Percentiles rank a stretch among this genome's conserved stretches.
These are phyloP conservation scores for Lucifuga dentata DNA, from an alignment of 2,113 vertebrate genomes.

Conservation along the genomic window DNA sequence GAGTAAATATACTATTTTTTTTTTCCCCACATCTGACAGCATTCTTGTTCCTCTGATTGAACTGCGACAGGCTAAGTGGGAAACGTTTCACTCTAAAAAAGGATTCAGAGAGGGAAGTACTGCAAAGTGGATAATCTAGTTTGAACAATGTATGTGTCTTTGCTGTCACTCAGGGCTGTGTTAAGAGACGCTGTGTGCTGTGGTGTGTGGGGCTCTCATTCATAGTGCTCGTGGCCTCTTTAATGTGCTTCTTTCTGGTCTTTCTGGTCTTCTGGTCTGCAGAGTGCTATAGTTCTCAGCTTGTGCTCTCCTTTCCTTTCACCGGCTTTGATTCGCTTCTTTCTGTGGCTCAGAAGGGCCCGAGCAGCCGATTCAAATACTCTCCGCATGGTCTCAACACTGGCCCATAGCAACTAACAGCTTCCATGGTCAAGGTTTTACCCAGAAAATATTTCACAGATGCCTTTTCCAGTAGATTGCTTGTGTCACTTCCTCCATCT, in stretches of 20 bases:
- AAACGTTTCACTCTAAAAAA: neutral
- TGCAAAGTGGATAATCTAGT: slow-evolving; percentile 39
- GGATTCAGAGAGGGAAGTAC: neutral
- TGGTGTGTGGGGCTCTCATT: slow-evolving; percentile 49
- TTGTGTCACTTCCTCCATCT: slow-evolving; percentile 61
- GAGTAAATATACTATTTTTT: too few relatives aligned
- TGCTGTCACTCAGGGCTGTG: slow-evolving; percentile 46
- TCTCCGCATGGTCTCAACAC: slow-evolving; percentile 35
- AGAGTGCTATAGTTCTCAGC: slow-evolving; percentile 40
- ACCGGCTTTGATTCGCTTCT: slow-evolving; percentile 52
- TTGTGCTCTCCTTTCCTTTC: slow-evolving; percentile 50
- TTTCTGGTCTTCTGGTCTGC: slow-evolving; percentile 30
- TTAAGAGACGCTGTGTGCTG: slow-evolving; percentile 47
- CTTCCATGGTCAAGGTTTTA: slow-evolving; percentile 59
- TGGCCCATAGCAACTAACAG: slow-evolving; percentile 46
- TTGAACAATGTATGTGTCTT: slow-evolving; percentile 38
- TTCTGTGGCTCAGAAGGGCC: slow-evolving; percentile 39
- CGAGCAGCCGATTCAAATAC: slow-evolving; percentile 46
- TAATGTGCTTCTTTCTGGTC: slow-evolving; percentile 55
- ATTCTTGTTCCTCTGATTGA: too few relatives aligned
- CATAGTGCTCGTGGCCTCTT: slow-evolving; percentile 36
- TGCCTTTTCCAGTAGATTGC: slow-evolving; percentile 58
- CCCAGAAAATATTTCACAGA: slow-evolving; percentile 47
- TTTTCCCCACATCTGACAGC: too few relatives aligned
- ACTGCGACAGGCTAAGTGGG: neutral